Percentiles rank a stretch among this genome's conserved stretches.
Conservation (phyloP, 1,140 invertebrate species). For the Procambarus clarkii region DNA sequence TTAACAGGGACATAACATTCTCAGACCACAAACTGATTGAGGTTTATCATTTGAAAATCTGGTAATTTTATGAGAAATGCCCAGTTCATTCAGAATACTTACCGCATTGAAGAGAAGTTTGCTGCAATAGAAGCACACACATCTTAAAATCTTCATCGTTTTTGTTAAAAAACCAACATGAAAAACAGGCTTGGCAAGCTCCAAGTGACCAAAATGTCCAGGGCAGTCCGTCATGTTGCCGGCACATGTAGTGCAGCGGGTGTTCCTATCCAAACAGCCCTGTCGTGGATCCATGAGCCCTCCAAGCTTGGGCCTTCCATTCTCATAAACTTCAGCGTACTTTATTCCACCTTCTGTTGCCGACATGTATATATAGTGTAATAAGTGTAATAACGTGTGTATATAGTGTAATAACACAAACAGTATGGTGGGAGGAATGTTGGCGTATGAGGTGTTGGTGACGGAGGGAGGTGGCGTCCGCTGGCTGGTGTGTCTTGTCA, state of each 20-base stretch:
- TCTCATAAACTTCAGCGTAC: constrained; percentile 98
- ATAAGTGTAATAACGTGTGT: too few relatives aligned
- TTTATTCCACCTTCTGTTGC: constrained; percentile 97
- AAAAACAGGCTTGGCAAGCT: constrained; percentile 98
- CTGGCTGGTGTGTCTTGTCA: too few relatives aligned
- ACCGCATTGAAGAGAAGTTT: constrained; percentile 94
- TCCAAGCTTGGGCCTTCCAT: constrained; percentile 97
- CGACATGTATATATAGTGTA: too few relatives aligned
- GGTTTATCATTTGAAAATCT: too few relatives aligned
- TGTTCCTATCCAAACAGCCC: constrained; percentile 96
- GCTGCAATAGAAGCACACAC: constrained; percentile 99
- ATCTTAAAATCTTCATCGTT: constrained; percentile 96
- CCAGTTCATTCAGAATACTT: constrained; percentile 74
- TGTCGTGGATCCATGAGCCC: constrained; percentile 99
- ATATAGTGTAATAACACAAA: too few relatives aligned
- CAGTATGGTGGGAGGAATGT: too few relatives aligned
- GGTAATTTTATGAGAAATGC: too few relatives aligned
- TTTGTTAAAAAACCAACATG: constrained; percentile 98
- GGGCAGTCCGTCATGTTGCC: constrained; percentile 98
- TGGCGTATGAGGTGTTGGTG: too few relatives aligned
- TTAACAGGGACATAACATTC: too few relatives aligned
- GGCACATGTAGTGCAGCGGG: constrained; percentile 98
- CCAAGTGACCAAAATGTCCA: constrained; percentile 99
- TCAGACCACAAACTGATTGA: too few relatives aligned
- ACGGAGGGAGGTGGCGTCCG: too few relatives aligned